Percentiles rank a stretch among this genome's conserved stretches.
Conservation (phyloP, 2,797 vertebrate species). For the Pipistrellus pygmaeus region DNA sequence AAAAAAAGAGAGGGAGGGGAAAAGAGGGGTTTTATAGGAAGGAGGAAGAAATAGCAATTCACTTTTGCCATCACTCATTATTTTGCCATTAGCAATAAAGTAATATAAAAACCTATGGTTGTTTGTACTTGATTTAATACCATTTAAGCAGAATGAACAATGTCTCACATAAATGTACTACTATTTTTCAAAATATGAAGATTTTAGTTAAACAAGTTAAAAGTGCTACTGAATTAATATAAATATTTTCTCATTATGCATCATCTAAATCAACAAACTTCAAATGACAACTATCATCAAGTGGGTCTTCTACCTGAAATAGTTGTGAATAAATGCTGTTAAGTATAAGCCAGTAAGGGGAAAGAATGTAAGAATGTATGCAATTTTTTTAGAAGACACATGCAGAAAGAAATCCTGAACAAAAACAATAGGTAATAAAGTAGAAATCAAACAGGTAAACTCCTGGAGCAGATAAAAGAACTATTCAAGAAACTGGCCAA, state of each 20-base stretch:
- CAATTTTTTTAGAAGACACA: not conserved
- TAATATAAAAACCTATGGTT: not conserved
- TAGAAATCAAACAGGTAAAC: not conserved
- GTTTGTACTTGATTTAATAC: constrained; percentile 21
- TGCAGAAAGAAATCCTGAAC: not conserved
- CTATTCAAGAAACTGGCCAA: not conserved
- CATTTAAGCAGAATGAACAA: constrained; percentile 19
- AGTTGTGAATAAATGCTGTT: not conserved
- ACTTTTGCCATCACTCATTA: not conserved
- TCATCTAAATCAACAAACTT: constrained; percentile 47
- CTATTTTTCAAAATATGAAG: not conserved
- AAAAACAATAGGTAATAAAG: not conserved
- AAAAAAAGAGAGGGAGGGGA: not conserved
- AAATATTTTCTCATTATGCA: constrained; percentile 43
- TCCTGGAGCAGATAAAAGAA: not conserved
- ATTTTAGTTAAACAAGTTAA: constrained; percentile 40
- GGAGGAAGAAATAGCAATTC: not conserved
- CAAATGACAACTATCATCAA: constrained; percentile 20
- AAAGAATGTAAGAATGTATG: constrained; percentile 4
- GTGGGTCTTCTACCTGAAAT: not conserved
- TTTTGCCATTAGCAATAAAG: constrained; percentile 44
- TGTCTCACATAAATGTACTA: constrained; percentile 8
- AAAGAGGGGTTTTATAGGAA: not conserved
- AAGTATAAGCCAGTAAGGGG: not conserved
- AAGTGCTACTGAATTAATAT: not conserved